phyloP scores from a whole-genome alignment of 2,797 vertebrate genomes.

The Neosilurus mollespiculum region DNA sequence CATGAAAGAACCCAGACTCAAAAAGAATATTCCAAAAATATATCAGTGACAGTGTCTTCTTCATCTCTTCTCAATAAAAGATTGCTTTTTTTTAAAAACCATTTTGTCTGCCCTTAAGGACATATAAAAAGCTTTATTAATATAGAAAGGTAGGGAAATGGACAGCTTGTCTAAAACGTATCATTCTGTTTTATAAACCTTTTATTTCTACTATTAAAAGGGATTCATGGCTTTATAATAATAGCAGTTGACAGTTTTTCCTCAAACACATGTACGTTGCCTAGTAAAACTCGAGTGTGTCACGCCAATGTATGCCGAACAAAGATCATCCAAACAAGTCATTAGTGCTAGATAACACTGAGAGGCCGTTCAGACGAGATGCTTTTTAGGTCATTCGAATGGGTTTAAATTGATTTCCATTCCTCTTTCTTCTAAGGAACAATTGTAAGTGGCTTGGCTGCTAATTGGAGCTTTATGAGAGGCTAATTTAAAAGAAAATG shows the following conservation, averaged over 20 bases:
- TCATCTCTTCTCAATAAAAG: neutral
- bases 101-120: neutral
- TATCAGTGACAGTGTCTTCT: neutral
- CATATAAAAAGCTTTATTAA: neutral
- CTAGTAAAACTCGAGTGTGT: constrained; percentile 39
- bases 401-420: constrained; percentile 53
- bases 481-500: constrained; percentile 50
- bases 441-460: constrained; percentile 25
- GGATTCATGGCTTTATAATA: constrained; percentile 10
- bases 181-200: constrained; percentile 9
- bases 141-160: neutral
- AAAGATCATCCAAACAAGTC: constrained; percentile 46
- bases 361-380: constrained; percentile 33
- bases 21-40: neutral
- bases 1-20: neutral
- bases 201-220: neutral
- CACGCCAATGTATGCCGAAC: constrained; percentile 32
- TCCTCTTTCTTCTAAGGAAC: constrained; percentile 42
- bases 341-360: constrained; percentile 48
- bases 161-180: neutral
- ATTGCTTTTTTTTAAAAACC: neutral
- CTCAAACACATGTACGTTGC: constrained; percentile 28
- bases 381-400: constrained; percentile 51
- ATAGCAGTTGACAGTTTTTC: constrained; percentile 35
- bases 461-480: constrained; percentile 56